Conservation (phyloP, 2,113 vertebrate genomes). For the Speoplatyrhinus poulsoni region DNA sequence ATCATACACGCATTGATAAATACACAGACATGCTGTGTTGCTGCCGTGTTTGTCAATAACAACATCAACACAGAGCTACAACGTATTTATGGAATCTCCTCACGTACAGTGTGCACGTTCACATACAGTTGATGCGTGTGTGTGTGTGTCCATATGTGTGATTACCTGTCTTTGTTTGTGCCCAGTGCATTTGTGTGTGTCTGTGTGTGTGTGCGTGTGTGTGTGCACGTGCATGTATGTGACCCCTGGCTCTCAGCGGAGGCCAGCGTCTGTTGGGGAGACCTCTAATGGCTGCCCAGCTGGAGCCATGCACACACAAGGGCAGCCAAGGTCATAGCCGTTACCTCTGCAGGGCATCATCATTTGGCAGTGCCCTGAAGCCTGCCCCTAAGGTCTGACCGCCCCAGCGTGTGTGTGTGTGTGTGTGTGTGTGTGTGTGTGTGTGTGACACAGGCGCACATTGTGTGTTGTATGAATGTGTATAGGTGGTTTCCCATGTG, state of each 20-base stretch:
- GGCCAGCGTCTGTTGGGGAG: slow-evolving; percentile 73
- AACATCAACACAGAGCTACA: not conserved
- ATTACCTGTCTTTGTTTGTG: not conserved
- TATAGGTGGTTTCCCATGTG: not conserved
- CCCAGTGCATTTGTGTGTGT: slow-evolving; percentile 6
- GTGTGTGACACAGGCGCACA: not conserved
- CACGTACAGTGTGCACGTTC: slow-evolving; percentile 26
- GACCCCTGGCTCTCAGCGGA: slow-evolving; percentile 71
- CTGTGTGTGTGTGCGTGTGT: slow-evolving; percentile 25
- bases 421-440: slow-evolving; percentile 9
- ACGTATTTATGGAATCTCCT: slow-evolving; percentile 34
- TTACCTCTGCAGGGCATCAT: slow-evolving; percentile 64
- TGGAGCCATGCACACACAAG: slow-evolving; percentile 72
- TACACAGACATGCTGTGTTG: not conserved
- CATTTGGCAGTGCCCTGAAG: slow-evolving; percentile 64
- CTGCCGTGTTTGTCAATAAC: slow-evolving; percentile 7
- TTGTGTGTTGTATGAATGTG: slow-evolving; percentile 4
- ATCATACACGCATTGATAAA: slow-evolving; percentile 30
- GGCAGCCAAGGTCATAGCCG: slow-evolving; percentile 73
- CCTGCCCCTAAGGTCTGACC: slow-evolving; percentile 29
- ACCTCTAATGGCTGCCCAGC: slow-evolving; percentile 76
- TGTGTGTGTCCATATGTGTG: not conserved
- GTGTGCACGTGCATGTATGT: slow-evolving; percentile 37
- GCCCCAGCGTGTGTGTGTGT: slow-evolving; percentile 1
- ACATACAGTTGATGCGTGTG: slow-evolving; percentile 6